A percentile compares a stretch with the other conserved stretches of the same genome.
These are phyloP conservation scores for Pangasianodon hypophthalmus DNA, from an alignment of 2,113 vertebrate genomes.

Conservation along the genomic window DNA sequence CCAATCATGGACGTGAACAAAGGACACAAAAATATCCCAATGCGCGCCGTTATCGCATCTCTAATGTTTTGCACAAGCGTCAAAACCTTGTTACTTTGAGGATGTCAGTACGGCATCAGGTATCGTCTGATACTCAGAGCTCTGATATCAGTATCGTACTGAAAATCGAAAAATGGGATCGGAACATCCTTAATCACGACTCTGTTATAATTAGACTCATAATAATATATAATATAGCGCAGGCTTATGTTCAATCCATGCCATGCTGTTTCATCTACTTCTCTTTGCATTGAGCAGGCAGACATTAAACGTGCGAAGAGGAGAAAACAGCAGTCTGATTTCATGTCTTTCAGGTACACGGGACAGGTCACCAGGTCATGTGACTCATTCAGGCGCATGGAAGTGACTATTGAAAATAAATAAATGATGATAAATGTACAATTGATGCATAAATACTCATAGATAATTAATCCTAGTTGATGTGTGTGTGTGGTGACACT, in stretches of 20 bases:
- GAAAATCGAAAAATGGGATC: not conserved
- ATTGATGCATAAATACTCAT: not conserved
- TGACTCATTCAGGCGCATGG: not conserved
- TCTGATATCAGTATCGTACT: not conserved
- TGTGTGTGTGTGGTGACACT: not conserved
- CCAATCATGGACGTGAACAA: not conserved
- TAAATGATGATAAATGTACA: not conserved
- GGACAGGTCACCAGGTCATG: not conserved
- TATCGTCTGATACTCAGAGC: not conserved
- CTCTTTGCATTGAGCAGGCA: not conserved
- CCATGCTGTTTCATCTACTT: too few species aligned
- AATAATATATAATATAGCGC: not conserved
- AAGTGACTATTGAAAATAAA: not conserved
- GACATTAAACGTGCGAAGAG: not conserved
- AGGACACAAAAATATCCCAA: not conserved
- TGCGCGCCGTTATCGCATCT: too few species aligned
- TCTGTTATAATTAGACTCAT: not conserved
- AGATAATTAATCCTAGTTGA: not conserved
- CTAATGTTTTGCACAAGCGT: not conserved
- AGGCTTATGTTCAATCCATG: not conserved
- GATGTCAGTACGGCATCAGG: not conserved
- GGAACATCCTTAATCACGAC: not conserved
- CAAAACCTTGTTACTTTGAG: not conserved
- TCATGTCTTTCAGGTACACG: not conserved
- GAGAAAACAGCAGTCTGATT: not conserved